Conservation (phyloP, 2,888 invertebrate species). For the Dasysyrphus tricinctus region DNA sequence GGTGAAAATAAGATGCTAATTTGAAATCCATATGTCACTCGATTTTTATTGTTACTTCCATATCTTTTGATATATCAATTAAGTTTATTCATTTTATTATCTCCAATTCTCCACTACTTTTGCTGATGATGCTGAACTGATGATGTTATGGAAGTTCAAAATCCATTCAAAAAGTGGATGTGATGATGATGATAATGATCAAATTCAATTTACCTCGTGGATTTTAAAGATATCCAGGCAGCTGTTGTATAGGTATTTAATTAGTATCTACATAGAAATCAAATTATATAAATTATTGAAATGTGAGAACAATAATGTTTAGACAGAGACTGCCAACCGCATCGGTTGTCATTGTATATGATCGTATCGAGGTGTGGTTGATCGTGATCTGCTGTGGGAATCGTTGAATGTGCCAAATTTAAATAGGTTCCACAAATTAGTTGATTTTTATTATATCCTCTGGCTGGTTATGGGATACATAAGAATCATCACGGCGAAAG, state of each 20-base stretch:
- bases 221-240: neutral
- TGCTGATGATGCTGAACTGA: neutral
- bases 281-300: slow-evolving; percentile 66
- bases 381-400: slow-evolving; percentile 46
- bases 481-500: neutral
- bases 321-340: slow-evolving; percentile 53
- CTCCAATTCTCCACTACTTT: neutral
- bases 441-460: slow-evolving; percentile 56
- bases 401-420: slow-evolving; percentile 68
- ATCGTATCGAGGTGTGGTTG: slow-evolving; percentile 48
- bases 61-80: slow-evolving; percentile 75
- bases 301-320: slow-evolving; percentile 70
- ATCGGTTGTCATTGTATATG: neutral
- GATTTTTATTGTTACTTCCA: slow-evolving; percentile 70
- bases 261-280: slow-evolving; percentile 70
- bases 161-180: neutral
- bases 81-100: slow-evolving; percentile 67
- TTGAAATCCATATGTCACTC: slow-evolving; percentile 75
- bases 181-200: slow-evolving; percentile 22
- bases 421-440: slow-evolving; percentile 68
- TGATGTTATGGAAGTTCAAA: neutral
- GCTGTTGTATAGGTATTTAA: slow-evolving; percentile 61
- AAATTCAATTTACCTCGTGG: slow-evolving; percentile 64
- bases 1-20: slow-evolving; percentile 61
- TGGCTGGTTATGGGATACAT: neutral